Base-by-base conservation (phyloP, 2,113 vertebrate species). In the Sus scrofa region DNA sequence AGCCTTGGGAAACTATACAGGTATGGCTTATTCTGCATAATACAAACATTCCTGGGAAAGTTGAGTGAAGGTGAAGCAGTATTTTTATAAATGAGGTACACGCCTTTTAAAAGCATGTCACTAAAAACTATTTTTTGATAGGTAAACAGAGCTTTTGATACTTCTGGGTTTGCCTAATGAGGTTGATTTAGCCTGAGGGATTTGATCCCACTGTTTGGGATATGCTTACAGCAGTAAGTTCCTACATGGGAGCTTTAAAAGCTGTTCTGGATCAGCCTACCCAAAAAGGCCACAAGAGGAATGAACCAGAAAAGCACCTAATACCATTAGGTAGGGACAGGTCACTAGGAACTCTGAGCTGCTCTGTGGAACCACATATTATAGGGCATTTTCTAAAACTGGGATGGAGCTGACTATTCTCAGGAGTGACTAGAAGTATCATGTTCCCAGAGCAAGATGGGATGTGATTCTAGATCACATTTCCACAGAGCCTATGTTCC, bases 31-130 rank as follows among this genome's bases (percentile, higher is more conserved):
- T 13, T 93, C 91, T 93, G 19, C 74, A 62, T 79, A 62, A 60
- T 27, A 75, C 4, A 13, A 30, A n/a, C 24, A 20, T 89, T 27
- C 37, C 62, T 73, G 88, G 86, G 91, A 94, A 79, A 79, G 15
- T 60, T 77, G 39, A 30, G 44, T 70, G 58, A 22, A 74, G 70
- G 34, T 8, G 32, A 73, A 97, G 44, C 44, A 79, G 19, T 73
- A 78, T 63, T 94, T 95, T 87, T 91, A 91, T 63, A 54, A 54
- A 60, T 22, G 85, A 87, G 50, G 3, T 15, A 26, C 65, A 56
- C 70, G 37, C 37, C 79, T 81, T 95, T 89, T 89, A 71, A 89
- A 96, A 86, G 34, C 56, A 95, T 62, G 58, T 60, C 78, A 86
- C 18, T 84, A 71, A 71, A 74, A 93, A 63, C 12, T 91, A 10